phyloP scores from a whole-genome alignment of 2,113 vertebrate genomes.

The Cyanoliseus patagonus region DNA sequence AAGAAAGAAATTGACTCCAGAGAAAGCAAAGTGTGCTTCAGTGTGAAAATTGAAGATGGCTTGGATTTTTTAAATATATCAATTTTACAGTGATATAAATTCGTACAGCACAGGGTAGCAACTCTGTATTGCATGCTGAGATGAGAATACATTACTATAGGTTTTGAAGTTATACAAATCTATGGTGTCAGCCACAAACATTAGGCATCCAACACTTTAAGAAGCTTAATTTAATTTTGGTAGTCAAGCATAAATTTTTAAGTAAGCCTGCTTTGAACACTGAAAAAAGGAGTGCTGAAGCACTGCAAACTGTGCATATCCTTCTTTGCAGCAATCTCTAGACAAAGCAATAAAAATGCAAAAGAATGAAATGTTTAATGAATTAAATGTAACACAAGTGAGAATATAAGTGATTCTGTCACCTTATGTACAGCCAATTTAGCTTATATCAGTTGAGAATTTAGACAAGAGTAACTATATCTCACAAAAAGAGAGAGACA shows the following conservation, averaged over 20 bases:
- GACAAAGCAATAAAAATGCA: slow-evolving; percentile 5
- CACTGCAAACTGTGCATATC: slow-evolving; percentile 3
- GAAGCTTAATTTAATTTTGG: slow-evolving; percentile 36
- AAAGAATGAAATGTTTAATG: background rate
- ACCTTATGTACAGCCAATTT: background rate
- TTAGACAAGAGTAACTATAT: background rate
- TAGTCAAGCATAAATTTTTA: slow-evolving; percentile 45
- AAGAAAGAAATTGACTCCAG: background rate
- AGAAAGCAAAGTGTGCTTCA: background rate
- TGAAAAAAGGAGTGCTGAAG: slow-evolving; percentile 34
- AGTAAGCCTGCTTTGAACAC: background rate
- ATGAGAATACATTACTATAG: background rate
- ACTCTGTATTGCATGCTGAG: background rate
- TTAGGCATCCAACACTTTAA: background rate
- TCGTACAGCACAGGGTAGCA: background rate
- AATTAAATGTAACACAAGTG: background rate
- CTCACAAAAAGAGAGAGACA: background rate
- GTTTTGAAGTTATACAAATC: background rate
- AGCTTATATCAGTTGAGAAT: background rate
- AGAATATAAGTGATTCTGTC: background rate
- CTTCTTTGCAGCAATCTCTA: background rate
- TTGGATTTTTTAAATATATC: background rate
- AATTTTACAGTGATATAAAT: background rate
- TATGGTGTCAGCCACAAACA: background rate
- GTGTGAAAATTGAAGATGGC: background rate